Evolutionary conservation across 2,797 vertebrate genomes (phyloP).

Genomic region (Momotus momota): DNA sequence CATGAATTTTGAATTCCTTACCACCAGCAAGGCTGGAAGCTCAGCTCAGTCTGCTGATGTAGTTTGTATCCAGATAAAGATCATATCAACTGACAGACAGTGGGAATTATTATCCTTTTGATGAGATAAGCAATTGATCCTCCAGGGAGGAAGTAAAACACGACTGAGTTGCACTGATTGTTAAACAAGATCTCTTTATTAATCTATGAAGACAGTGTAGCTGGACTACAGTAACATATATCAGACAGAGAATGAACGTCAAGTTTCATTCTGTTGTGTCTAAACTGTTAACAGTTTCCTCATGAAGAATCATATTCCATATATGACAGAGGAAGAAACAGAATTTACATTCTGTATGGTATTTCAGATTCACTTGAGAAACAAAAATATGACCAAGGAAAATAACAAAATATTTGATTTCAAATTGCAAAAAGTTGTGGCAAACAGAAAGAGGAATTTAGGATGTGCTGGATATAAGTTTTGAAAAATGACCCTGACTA

Average conservation of each 20-base stretch:
- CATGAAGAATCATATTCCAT: background rate
- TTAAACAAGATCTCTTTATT: constrained; percentile 47
- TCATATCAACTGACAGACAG: constrained; percentile 58
- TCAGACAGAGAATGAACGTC: background rate
- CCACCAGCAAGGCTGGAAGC: constrained; percentile 51
- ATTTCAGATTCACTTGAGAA: background rate
- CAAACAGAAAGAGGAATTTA: background rate
- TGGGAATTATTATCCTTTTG: constrained; percentile 42
- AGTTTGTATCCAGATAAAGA: constrained; percentile 51
- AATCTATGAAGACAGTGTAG: constrained; percentile 22
- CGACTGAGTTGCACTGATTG: constrained; percentile 47
- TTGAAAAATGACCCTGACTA: background rate
- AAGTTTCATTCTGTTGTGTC: background rate
- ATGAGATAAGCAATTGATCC: constrained; percentile 58
- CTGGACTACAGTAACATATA: background rate
- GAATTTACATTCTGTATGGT: background rate
- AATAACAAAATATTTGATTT: background rate
- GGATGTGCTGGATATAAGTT: background rate
- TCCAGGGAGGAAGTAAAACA: constrained; percentile 37
- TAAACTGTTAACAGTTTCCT: background rate
- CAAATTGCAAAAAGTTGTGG: background rate
- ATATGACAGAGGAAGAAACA: background rate
- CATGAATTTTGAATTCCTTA: constrained; percentile 44
- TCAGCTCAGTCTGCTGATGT: constrained; percentile 24
- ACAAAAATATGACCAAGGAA: background rate